Evolutionary conservation across 2,113 vertebrate genomes (phyloP).

Genomic region (Lepisosteus osseus): DNA sequence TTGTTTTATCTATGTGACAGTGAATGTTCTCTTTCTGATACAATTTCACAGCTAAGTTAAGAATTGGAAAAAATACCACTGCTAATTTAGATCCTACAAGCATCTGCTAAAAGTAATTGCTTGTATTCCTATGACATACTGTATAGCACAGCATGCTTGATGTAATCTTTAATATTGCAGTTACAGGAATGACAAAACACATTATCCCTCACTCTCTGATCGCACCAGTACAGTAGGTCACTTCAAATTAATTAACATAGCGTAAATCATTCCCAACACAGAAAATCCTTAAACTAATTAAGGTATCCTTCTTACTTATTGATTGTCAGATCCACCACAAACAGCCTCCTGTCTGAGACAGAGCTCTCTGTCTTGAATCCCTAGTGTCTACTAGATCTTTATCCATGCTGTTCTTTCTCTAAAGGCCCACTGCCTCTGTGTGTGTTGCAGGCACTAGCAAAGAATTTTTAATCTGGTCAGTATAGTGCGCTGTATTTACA

Average conservation of each 20-base stretch:
- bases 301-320: slow-evolving; percentile 34
- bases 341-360: not conserved
- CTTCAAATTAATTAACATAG: slow-evolving; percentile 42
- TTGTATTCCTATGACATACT: no score
- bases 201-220: no score
- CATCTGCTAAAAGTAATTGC: no score
- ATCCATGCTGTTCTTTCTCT: not conserved
- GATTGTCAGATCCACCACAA: slow-evolving; percentile 26
- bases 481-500: not conserved
- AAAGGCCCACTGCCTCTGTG: not conserved
- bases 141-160: no score
- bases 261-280: slow-evolving; percentile 34
- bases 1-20: no score
- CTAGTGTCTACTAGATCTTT: not conserved
- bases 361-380: not conserved
- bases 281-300: slow-evolving; percentile 40
- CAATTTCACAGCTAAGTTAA: no score
- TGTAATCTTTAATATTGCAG: no score
- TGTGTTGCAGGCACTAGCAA: not conserved
- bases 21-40: no score
- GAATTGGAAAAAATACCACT: no score
- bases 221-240: not conserved
- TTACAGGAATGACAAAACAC: no score
- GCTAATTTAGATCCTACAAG: no score
- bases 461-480: not conserved